These are phyloP conservation scores for Limnodromus scolopaceus DNA, from an alignment of 2,797 vertebrate genomes.

Conservation along the genomic window DNA sequence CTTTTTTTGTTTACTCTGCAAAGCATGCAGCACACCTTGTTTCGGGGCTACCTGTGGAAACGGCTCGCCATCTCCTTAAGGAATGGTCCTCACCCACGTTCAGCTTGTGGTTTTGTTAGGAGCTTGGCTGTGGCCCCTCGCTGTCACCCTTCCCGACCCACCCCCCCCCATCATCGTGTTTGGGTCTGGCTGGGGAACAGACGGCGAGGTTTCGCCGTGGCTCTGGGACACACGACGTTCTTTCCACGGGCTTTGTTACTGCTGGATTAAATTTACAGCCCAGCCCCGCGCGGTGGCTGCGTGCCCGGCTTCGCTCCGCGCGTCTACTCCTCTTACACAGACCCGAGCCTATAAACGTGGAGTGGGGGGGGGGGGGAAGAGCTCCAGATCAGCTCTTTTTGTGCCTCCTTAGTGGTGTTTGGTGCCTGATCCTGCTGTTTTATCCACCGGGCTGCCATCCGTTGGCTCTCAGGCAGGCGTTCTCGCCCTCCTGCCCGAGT, in stretches of 20 bases:
- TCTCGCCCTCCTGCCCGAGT: rapidly evolving
- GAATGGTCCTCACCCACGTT: rapidly evolving
- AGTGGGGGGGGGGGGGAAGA: not conserved
- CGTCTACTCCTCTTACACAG: not conserved
- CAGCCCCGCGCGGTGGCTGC: not conserved
- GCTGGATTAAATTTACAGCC: not conserved
- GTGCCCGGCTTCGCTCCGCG: not conserved
- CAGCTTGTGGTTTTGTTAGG: no score
- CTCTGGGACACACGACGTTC: not conserved
- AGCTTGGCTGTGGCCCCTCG: not conserved
- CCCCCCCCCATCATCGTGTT: not conserved
- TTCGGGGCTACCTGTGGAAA: rapidly evolving
- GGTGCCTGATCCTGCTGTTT: not conserved
- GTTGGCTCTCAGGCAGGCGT: rapidly evolving
- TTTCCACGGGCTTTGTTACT: not conserved
- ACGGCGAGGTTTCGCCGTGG: not conserved
- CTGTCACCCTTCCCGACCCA: not conserved
- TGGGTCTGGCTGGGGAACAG: not conserved
- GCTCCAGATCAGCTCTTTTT: not conserved
- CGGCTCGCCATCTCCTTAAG: rapidly evolving
- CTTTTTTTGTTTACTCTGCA: not conserved
- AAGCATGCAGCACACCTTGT: rapidly evolving
- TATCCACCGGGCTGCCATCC: not conserved
- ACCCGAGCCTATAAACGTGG: not conserved
- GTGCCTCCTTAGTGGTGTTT: not conserved